These are phyloP conservation scores for Stratiolaelaps scimitus DNA, from an alignment of 1,140 invertebrate genomes.

Conservation along the genomic window DNA sequence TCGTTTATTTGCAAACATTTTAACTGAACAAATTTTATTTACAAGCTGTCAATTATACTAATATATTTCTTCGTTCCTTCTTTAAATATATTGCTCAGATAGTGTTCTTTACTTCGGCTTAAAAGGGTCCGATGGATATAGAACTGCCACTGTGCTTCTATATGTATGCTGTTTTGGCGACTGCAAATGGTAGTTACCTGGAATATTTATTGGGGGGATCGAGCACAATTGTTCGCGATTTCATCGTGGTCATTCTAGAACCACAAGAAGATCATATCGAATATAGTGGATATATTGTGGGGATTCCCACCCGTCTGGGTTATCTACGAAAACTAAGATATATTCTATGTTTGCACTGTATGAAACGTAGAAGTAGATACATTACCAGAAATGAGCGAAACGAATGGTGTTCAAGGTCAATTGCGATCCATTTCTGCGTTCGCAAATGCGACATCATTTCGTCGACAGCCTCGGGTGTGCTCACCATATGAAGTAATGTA, in stretches of 20 bases:
- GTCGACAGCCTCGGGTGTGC: constrained; percentile 52
- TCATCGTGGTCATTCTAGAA: constrained; percentile 18
- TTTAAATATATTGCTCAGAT: too few relatives aligned
- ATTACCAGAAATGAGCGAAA: constrained; percentile 30
- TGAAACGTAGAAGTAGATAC: constrained; percentile 27
- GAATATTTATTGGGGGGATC: background rate
- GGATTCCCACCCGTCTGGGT: too few relatives aligned
- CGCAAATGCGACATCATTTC: constrained; percentile 54
- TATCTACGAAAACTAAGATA: too few relatives aligned
- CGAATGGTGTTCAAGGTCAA: constrained; percentile 60
- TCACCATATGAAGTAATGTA: constrained; percentile 55
- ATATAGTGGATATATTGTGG: constrained; percentile 18
- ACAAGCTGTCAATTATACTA: too few relatives aligned
- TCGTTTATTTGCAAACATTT: too few relatives aligned
- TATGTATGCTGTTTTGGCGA: too few relatives aligned
- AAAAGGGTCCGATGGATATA: too few relatives aligned
- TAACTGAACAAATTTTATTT: too few relatives aligned
- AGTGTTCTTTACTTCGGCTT: too few relatives aligned
- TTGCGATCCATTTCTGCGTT: constrained; percentile 56
- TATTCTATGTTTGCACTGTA: background rate
- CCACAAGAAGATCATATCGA: constrained; percentile 5
- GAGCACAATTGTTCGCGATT: background rate
- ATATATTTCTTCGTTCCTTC: too few relatives aligned
- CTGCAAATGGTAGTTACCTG: background rate
- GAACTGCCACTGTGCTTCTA: too few relatives aligned